These are phyloP conservation scores for Pantelozetes paolii DNA, from an alignment of 2,888 invertebrate genomes.

Conservation along the genomic window DNA sequence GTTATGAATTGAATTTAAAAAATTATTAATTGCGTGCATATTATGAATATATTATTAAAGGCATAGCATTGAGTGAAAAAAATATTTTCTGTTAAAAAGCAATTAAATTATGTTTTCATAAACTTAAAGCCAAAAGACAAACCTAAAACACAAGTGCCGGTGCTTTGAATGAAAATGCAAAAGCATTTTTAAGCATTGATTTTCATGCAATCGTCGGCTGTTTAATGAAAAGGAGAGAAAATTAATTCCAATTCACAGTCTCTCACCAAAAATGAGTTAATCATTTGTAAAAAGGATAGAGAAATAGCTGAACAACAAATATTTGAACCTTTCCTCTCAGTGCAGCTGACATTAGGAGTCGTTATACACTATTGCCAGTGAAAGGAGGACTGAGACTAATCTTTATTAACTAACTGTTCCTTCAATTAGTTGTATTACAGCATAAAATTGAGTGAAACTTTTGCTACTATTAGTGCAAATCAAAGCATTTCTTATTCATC, in stretches of 20 bases:
- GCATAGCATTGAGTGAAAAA: background rate
- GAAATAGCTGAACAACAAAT: background rate
- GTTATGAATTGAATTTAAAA: background rate
- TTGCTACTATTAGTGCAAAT: background rate
- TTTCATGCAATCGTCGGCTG: background rate
- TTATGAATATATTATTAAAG: too few species aligned
- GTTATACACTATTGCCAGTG: background rate
- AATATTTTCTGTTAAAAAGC: background rate
- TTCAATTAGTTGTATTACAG: background rate
- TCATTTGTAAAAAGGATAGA: background rate
- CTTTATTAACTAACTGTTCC: background rate
- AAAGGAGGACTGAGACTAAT: background rate
- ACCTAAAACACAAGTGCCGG: background rate
- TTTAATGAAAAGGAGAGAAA: background rate
- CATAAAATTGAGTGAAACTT: background rate
- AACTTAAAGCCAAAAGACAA: background rate
- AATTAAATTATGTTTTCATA: background rate
- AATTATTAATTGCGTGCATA: background rate
- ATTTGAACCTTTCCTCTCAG: background rate
- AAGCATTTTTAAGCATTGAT: background rate
- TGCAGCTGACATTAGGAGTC: background rate
- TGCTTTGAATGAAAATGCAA: background rate
- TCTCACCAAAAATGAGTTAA: background rate
- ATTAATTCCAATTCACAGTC: background rate
- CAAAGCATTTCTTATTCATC: conserved; percentile 6